phyloP scores from a whole-genome alignment of 2,113 vertebrate species.

The Callorhinus ursinus region DNA sequence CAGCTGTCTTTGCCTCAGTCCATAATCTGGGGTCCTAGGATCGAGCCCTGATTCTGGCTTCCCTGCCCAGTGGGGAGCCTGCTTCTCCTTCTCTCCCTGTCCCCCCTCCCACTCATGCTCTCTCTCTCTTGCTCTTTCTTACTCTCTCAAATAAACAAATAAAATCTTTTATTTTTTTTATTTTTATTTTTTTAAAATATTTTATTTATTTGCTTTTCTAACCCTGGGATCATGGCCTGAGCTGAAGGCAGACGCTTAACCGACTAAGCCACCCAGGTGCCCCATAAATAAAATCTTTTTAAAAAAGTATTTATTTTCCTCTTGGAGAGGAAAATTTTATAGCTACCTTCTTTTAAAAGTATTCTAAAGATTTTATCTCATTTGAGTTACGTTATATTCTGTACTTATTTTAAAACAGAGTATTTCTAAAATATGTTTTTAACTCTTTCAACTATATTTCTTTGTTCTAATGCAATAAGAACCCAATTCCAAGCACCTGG shows the following conservation, averaged over 20 bases:
- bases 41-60: background rate
- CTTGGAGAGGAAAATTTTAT: background rate
- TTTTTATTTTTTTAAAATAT: too few species aligned
- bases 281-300: background rate
- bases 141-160: background rate
- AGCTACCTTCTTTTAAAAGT: background rate
- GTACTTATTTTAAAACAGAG: background rate
- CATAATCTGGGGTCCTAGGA: background rate
- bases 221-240: too few species aligned
- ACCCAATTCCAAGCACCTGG: background rate
- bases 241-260: too few species aligned
- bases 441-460: background rate
- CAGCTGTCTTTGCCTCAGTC: background rate
- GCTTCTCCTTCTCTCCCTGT: background rate
- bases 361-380: background rate
- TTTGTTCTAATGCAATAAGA: background rate
- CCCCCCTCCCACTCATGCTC: background rate
- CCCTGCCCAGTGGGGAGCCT: background rate
- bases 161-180: background rate
- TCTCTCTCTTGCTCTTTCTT: background rate
- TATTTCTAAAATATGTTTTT: constrained; percentile 8
- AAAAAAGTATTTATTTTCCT: constrained; percentile 2
- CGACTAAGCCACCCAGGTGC: too few species aligned
- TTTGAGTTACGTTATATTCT: background rate
- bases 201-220: too few species aligned